Percentiles rank a stretch among this genome's conserved stretches.
phyloP scores from a whole-genome alignment of 2,113 vertebrate species.

The Sebastes schlegelii region DNA sequence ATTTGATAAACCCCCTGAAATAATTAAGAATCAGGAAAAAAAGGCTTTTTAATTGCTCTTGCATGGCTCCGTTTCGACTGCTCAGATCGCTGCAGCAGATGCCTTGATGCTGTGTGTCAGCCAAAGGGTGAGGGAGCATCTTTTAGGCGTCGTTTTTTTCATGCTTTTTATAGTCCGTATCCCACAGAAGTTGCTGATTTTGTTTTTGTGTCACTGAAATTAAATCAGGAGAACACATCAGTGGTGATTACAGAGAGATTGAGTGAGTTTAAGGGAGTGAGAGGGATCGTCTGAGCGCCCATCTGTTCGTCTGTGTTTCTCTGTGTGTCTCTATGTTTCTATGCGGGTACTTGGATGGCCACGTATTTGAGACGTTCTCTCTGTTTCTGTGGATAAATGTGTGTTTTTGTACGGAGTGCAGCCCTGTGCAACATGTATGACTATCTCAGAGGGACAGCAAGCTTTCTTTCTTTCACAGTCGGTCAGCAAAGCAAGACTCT shows the following conservation, averaged over 20 bases:
- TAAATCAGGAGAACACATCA: slow-evolving; percentile 27
- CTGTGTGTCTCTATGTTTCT: slow-evolving; percentile 18
- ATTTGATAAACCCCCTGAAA: slow-evolving; percentile 60
- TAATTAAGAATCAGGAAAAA: slow-evolving; percentile 63
- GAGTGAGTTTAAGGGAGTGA: slow-evolving; percentile 8
- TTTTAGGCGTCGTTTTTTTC: slow-evolving; percentile 25
- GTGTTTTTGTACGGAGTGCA: slow-evolving; percentile 44
- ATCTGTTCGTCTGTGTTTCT: slow-evolving; percentile 29
- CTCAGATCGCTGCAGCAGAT: slow-evolving; percentile 32
- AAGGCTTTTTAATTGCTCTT: slow-evolving; percentile 65
- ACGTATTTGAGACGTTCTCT: slow-evolving; percentile 25
- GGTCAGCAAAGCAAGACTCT: slow-evolving; percentile 47
- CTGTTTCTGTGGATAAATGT: slow-evolving; percentile 34
- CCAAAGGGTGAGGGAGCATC: slow-evolving; percentile 16
- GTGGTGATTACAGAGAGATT: slow-evolving; percentile 41
- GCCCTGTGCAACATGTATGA: slow-evolving; percentile 67
- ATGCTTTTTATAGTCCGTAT: neutral
- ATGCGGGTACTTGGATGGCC: slow-evolving; percentile 7
- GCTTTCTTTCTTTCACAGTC: slow-evolving; percentile 59
- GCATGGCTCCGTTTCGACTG: slow-evolving; percentile 29
- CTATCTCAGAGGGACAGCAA: slow-evolving; percentile 68
- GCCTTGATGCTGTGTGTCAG: slow-evolving; percentile 27
- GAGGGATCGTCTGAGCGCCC: slow-evolving; percentile 3
- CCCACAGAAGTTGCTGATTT: slow-evolving; percentile 41
- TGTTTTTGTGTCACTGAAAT: slow-evolving; percentile 42